phyloP scores from a whole-genome alignment of 1,140 invertebrate species.

The Aphis craccivora region DNA sequence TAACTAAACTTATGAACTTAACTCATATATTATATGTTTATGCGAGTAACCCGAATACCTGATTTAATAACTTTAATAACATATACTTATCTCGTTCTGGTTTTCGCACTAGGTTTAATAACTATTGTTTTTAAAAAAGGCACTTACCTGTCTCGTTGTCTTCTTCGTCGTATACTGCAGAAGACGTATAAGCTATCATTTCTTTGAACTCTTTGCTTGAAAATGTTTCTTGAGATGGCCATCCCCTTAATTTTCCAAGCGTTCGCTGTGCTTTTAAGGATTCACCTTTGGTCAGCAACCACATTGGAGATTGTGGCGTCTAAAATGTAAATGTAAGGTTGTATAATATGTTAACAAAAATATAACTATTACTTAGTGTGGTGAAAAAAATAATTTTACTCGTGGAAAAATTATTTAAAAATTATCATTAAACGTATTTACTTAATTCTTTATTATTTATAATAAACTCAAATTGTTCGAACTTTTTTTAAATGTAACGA shows the following conservation, averaged over 20 bases:
- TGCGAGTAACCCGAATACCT: no score
- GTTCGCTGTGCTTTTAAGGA: constrained; percentile 65
- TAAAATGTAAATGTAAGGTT: not conserved
- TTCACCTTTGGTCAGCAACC: constrained; percentile 67
- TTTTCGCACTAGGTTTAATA: not conserved
- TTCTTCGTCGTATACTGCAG: not conserved
- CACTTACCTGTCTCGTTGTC: not conserved
- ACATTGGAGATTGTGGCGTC: constrained; percentile 73
- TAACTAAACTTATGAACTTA: no score
- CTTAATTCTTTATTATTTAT: not conserved
- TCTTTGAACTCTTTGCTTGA: constrained; percentile 64
- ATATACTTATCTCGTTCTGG: not conserved
- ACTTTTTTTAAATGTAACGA: not conserved
- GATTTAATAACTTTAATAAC: no score
- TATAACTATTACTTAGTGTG: not conserved
- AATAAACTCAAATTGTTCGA: not conserved
- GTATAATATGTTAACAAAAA: not conserved
- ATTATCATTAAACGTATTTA: not conserved
- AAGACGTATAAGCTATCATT: constrained; percentile 55
- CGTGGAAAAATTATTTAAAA: not conserved
- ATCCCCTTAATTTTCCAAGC: constrained; percentile 66
- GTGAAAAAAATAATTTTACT: not conserved
- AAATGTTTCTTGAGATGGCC: constrained; percentile 64
- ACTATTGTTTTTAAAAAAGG: not conserved
- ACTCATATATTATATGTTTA: no score